A percentile compares a stretch with the other conserved stretches of the same genome.
Conservation (phyloP, 2,888 invertebrate species). For the Stenoptilia bipunctidactyla region DNA sequence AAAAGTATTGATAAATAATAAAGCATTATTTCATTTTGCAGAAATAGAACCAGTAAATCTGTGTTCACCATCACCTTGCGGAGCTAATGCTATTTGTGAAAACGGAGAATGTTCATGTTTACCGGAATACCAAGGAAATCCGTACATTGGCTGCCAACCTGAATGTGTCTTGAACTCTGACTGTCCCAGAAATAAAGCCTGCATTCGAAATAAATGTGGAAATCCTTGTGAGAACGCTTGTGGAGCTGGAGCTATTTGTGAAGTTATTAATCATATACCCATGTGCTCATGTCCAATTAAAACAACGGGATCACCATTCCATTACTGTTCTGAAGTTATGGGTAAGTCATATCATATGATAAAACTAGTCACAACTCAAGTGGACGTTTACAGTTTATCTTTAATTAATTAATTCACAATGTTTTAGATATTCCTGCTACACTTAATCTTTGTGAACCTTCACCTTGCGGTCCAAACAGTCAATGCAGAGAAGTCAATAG, state of each 20-base stretch:
- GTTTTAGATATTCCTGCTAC: constrained; percentile 31
- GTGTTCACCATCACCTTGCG: constrained; percentile 80
- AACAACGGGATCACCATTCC: constrained; percentile 74
- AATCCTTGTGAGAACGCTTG: constrained; percentile 82
- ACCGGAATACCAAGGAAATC: constrained; percentile 80
- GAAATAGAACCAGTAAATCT: constrained; percentile 59
- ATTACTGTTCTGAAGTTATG: constrained; percentile 61
- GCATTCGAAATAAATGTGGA: constrained; percentile 79
- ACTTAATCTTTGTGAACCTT: constrained; percentile 45
- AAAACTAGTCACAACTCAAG: not conserved
- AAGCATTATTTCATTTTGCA: constrained; percentile 25
- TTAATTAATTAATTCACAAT: too few species aligned
- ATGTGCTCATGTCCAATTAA: constrained; percentile 76
- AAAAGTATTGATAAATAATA: not conserved
- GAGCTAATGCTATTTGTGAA: constrained; percentile 74
- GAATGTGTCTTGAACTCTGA: constrained; percentile 85
- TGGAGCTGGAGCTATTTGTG: constrained; percentile 71
- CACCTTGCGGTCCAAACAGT: constrained; percentile 79
- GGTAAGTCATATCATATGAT: constrained; percentile 26
- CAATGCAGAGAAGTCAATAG: constrained; percentile 77
- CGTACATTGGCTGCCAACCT: constrained; percentile 80
- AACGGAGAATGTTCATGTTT: constrained; percentile 79
- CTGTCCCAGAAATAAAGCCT: constrained; percentile 77
- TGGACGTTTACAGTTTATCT: too few species aligned
- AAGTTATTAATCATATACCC: constrained; percentile 76